A percentile compares a stretch with the other conserved stretches of the same genome.
Evolutionary conservation across 2,113 vertebrate genomes (phyloP).

Genomic region (Nothobranchius kuhntae): DNA sequence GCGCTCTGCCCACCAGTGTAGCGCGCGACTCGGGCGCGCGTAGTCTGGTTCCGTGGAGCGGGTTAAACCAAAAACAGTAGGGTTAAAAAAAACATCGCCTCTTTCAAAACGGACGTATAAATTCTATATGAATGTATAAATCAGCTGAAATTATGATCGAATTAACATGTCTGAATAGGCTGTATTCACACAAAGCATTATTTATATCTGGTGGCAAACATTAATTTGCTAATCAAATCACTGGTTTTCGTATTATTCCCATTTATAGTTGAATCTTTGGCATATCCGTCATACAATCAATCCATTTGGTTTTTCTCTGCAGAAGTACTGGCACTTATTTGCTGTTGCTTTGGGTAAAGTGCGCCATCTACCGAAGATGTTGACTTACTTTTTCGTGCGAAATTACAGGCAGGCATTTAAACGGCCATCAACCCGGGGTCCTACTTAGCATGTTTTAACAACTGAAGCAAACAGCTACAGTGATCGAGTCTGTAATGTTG

Average conservation of each 20-base stretch:
- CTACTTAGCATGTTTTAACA: background rate
- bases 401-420: constrained; percentile 61
- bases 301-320: background rate
- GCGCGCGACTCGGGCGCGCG: constrained; percentile 51
- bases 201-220: background rate
- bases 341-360: background rate
- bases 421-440: constrained; percentile 51
- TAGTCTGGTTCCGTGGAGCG: constrained; percentile 6
- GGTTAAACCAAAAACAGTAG: background rate
- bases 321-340: background rate
- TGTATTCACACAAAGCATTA: background rate
- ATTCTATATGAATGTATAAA: background rate
- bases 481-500: background rate
- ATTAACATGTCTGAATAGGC: background rate
- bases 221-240: background rate
- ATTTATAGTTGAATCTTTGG: background rate
- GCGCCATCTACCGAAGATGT: constrained; percentile 38
- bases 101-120: background rate
- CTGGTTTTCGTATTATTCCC: background rate
- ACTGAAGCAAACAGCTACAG: background rate
- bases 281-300: background rate
- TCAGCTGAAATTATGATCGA: background rate
- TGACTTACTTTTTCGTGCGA: background rate
- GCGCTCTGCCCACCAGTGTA: constrained; percentile 56
- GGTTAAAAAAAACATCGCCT: background rate